Evolutionary conservation across 2,888 invertebrate species (phyloP), one percentile per base, ranked within the genome.

Genomic region (Andrena chrysosceles): DNA sequence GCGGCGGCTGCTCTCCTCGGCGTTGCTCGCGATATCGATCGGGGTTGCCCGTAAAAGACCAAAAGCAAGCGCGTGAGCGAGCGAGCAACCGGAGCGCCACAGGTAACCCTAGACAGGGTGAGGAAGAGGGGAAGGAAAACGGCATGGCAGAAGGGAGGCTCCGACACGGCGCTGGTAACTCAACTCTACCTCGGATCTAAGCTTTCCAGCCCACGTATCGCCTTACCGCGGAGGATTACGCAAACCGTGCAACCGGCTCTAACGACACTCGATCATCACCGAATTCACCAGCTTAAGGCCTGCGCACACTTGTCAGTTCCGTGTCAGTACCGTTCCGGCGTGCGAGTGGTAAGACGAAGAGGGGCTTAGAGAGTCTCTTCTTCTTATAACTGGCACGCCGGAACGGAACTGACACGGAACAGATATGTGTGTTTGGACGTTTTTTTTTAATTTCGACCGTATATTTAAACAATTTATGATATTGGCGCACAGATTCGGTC

Each of bases 171-270:
- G 60, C 59, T 13, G 76, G 89, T 88, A 89, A 89, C 33, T 69
- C 74, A 81, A 89, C 77, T 81, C 89, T 74, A 56, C n/a, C 76
- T 23, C 49, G 74, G 68, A 89, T 89, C 89, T 89, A 89, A 89
- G 73, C 87, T 87, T 87, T 86, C 85, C 71, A 62, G 80, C 63
- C 29, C 48, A 75, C 60, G 78, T 89, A 90, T 90, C 89, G 87
- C 90, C 88, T 90, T 90, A 90, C 88, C 63, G 49, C 63, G 68
- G 76, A 68, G 83, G 54, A 78, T 87, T 89, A 78, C 85, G 90
- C 85, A 90, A 79, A 80, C 54, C 62, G 67, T 49, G 63, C 52
- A 70, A 81, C 77, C 71, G 74, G 67, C 66, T 79, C 33, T 33
- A 66, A 77, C 77, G 71, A 73, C 76, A 71, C 66, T 20, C 76